Evolutionary conservation across 2,113 vertebrate species (phyloP), one percentile per base, ranked within the genome.

Genomic region (Propithecus coquereli): DNA sequence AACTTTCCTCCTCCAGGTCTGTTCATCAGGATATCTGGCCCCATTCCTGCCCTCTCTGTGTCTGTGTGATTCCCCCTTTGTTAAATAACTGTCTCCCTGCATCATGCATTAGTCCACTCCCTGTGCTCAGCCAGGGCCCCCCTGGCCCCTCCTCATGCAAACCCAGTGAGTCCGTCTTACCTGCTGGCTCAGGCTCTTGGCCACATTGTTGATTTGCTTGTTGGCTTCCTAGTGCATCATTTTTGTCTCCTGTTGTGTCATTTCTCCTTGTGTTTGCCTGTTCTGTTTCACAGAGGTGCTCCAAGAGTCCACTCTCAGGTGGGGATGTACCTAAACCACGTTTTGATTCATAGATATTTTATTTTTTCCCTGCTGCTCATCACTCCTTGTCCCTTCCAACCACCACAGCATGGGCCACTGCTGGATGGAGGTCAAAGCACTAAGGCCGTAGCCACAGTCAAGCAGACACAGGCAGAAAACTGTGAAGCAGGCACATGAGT

Each of bases 331-430:
- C 95, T 97, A 90, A 94, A 96, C 18, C 50, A 90, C 1, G 34
- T 81, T 96, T 96, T 92, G 63, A 82, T 91, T 91, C 45, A 45
- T 3, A 94, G 87, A 4, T 63, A 68, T 61, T 95, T 91, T 86
- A 91, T 90, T 95, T 70, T 30, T 5, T 32, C 3, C 45, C 40
- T n/a, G 37, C 17, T 34, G 11, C 7, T 45, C 43, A 32, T 50
- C 70, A 4, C 2, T 63, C 37, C 65, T 16, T 27, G 27, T 8
- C 2, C 59, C 57, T 18, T 37, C 25, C 61, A 37, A 43, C 68
- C 25, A 20, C 50, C 45, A 17, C 80, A 45, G 40, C 79, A 32
- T 1, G 6, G 85, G n/a, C 23, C 71, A 16, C 43, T 8, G 1
- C 7, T 45, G 61, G 10, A 70, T 23, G 1, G 34, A 17, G 14